Evolutionary conservation across 2,888 invertebrate genomes (phyloP).

Genomic region (Ophion ellenae): DNA sequence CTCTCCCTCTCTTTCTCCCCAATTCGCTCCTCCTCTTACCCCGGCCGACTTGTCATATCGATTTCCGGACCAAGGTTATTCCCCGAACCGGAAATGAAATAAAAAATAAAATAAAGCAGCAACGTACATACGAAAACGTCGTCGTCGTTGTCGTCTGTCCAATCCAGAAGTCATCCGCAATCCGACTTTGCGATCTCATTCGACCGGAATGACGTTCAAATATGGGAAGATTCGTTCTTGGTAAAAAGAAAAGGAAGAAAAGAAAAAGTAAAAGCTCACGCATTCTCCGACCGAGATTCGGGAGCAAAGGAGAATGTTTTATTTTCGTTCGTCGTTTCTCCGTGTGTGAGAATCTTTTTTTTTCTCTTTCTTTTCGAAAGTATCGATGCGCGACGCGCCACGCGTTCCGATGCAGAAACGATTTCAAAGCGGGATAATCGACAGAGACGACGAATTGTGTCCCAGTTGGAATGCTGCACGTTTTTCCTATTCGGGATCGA

Average conservation of each 20-base stretch:
- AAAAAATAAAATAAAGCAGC: background rate
- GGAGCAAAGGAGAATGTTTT: no score
- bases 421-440: background rate
- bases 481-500: background rate
- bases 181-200: background rate
- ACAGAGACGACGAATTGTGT: background rate
- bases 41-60: background rate
- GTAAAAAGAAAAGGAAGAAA: background rate
- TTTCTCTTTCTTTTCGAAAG: background rate
- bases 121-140: background rate
- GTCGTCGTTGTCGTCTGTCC: background rate
- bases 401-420: background rate
- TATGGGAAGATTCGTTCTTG: background rate
- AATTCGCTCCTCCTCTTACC: background rate
- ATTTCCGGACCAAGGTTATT: background rate
- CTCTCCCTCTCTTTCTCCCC: background rate
- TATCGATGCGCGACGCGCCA: background rate
- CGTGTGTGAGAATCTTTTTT: no score
- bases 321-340: background rate
- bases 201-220: background rate
- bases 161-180: no score
- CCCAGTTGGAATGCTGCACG: background rate
- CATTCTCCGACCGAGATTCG: no score
- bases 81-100: background rate
- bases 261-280: background rate